Evolutionary conservation across 2,113 vertebrate species (phyloP), one percentile per base, ranked within the genome.

Genomic region (Silurus meridionalis): DNA sequence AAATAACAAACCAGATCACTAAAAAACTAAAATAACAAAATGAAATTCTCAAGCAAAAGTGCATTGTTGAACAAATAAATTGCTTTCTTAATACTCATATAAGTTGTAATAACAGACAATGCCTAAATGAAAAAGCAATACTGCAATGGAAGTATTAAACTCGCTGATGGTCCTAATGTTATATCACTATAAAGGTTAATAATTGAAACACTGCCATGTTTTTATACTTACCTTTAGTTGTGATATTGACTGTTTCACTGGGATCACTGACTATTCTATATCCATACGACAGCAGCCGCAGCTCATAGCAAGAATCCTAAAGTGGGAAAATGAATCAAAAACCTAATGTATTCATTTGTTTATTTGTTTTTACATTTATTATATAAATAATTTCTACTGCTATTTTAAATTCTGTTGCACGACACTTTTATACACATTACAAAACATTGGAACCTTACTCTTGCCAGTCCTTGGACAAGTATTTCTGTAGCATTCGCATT

Each of bases 251-350:
- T 0, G 94, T 94, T 85, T 97, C 96, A 91, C 97, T 98, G 72
- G 98, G 97, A 6, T 95, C 94, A 25, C 97, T 98, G 92, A 97
- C 93, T n/a, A 95, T 91, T 92, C 93, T 95, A 58, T 95, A 95
- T 23, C 96, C 96, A 37, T 96, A 92, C 78, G 97, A 97, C 94
- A 98, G 93, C 23, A 99, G 94, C 64, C 98, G 95, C 85, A 99
- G 94, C 90, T 99, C 97, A 0, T 99, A 99, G 86, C 91, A 93
- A 60, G 95, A 94, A 86, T 98, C 96, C 98, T 99, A 89, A 5
- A 46, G 61, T 74, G 37, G 71, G 28, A 82, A 25, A 85, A 21
- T 37, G 0, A 63, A 82, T 1, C 50, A 37, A n/a, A 37, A 37
- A 37, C 37, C 37, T 37, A 37, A 37, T 37, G 37, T 37, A 37